Base-by-base conservation (phyloP, 2,797 vertebrate genomes). In the Champsocephalus esox region DNA sequence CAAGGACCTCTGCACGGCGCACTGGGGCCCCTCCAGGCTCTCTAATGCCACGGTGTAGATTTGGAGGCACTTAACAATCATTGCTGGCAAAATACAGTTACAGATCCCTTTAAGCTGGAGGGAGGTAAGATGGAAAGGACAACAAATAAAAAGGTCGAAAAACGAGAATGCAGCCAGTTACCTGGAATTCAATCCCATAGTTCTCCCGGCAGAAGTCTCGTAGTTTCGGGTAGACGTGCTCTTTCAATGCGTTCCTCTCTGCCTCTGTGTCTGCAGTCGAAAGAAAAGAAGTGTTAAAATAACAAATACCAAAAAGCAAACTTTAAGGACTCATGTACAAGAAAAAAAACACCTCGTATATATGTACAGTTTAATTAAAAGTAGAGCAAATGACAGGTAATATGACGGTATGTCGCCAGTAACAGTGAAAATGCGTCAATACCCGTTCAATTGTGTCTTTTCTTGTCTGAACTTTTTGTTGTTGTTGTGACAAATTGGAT, bases 201-300 rank as follows among this genome's bases (percentile, higher is more conserved):
- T 98, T 99, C 94, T 99, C 98, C 91, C 98, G 95, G 95, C 98
- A 99, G 96, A 99, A 99, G 94, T 99, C 98, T 82, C 98, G 95
- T 77, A 99, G 93, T 85, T 99, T 99, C 66, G 98, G 98, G 91
- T 98, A 99, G 66, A 99, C 96, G 3, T 99, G 97, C 88, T 99
- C 97, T 92, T 96, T 97, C 62, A 99, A 92, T 3, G 97, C 96
- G 0, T 94, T 97, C 87, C 98, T 96, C 95, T 99, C 98, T 48
- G 98, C 98, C 90, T 97, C 96, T 3, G 98, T 99, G 92, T 99
- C 98, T 99, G 93, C 9, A 85, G 77, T 82, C 83, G 90, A 87
- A 76, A 75, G 28, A 43, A 5, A 60, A 1, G 2, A 44, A 66
- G 8, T 7, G 28, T 62, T 63, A n/a, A 46, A 28, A 5, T 0